Conservation (phyloP, 2,113 vertebrate species). For the Leptosomus discolor region DNA sequence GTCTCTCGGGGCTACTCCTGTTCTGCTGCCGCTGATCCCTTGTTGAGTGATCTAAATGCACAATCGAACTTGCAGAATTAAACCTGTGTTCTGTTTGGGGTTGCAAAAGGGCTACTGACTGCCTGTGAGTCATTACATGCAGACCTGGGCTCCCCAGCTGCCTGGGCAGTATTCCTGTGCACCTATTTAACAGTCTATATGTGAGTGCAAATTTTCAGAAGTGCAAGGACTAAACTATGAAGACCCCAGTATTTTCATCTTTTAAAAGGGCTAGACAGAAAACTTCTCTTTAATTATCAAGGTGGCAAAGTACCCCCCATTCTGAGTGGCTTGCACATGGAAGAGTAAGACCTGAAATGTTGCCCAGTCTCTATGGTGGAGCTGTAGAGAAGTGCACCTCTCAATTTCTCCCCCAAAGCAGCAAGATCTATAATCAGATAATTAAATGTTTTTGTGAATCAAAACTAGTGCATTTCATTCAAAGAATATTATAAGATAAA, state of each 20-base stretch:
- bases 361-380: not conserved
- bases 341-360: not conserved
- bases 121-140: not conserved
- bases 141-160: not conserved
- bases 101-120: not conserved
- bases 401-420: not conserved
- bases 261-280: not conserved
- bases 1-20: not conserved
- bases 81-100: not conserved
- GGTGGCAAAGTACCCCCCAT: not conserved
- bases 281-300: not conserved
- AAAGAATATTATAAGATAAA: slow-evolving; percentile 40
- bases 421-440: slow-evolving; percentile 46
- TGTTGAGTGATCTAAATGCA: not conserved
- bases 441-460: slow-evolving; percentile 56
- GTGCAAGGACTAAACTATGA: not conserved
- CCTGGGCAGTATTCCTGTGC: not conserved
- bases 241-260: not conserved
- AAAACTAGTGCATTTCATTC: slow-evolving; percentile 22
- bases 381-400: not conserved
- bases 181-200: not conserved
- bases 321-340: not conserved
- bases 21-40: not conserved
- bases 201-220: not conserved
- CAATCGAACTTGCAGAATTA: not conserved